Evolutionary conservation across 2,113 vertebrate species (phyloP), one percentile per base, ranked within the genome.

Genomic region (Dasyornis broadbenti): DNA sequence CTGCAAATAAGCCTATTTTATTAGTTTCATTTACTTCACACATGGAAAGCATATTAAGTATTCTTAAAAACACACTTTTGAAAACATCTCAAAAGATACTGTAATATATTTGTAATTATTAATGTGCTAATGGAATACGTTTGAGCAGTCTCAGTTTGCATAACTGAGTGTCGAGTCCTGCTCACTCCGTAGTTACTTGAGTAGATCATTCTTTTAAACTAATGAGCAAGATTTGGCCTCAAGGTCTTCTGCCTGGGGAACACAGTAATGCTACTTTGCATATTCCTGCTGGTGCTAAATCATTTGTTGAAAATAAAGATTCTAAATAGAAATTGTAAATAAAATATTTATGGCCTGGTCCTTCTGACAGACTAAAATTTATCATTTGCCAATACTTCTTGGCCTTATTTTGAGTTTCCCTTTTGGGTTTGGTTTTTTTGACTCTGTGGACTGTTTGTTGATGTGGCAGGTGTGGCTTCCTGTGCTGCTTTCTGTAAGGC

Each of bases 261-360:
- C 59, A 40, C 20, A 31, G 49, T 85, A 78, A 15, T 86, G 66
- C 61, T 83, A 71, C 78, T 93, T 72, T 15, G 44, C 88, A 75
- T 97, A 85, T 95, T 94, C 78, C 78, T 93, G 93, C 68, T 96
- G 91, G 90, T 97, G 91, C 96, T 97, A 93, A 80, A 89, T 88
- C 40, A 52, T 60, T 81, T 92, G 65, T 79, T 70, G 57, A 90
- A 90, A 91, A 79, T 73, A 63, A 78, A 86, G 56, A 61, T 82
- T 72, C 64, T 93, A 66, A 95, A 45, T 64, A 90, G 76, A 93
- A 94, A n/a, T 42, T 93, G 75, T 89, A 90, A 95, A 91, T 95
- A 94, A 81, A 94, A 53, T 92, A 89, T 71, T 85, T 93, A 86
- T 90, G 88, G 75, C 77, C 89, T 97, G 35, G 30, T 96, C 85